Evolutionary conservation across 2,888 invertebrate genomes (phyloP).

Genomic region (Nemurella pictetii): DNA sequence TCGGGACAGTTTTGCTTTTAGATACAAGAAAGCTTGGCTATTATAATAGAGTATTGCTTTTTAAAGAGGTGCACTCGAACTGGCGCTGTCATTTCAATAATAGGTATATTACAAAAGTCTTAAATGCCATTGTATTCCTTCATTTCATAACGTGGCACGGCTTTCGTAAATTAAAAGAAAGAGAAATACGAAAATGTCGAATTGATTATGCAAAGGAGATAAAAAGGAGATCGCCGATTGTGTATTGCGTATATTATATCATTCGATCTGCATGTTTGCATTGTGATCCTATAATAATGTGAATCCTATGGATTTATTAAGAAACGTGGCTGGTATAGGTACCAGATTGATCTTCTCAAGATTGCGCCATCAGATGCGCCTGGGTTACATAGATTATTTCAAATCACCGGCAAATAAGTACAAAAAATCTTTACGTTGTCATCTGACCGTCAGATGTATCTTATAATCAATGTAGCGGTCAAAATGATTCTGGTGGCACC

Average conservation of each 20-base stretch:
- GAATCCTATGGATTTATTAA: not conserved
- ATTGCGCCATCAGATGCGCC: not conserved
- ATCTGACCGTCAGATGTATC: no score
- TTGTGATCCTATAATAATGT: not conserved
- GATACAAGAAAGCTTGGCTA: not conserved
- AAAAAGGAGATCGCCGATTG: not conserved
- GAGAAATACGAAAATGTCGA: not conserved
- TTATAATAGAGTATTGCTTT: not conserved
- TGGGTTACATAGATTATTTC: no score
- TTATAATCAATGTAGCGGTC: constrained; percentile 8
- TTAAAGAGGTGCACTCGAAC: not conserved
- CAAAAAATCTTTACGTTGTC: no score
- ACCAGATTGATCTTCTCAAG: not conserved
- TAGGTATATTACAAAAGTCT: not conserved
- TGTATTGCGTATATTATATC: not conserved
- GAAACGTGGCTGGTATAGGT: not conserved
- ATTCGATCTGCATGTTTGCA: not conserved
- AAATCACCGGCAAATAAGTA: no score
- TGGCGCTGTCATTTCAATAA: not conserved
- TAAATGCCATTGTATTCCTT: not conserved
- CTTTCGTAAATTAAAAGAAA: not conserved
- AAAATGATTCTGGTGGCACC: not conserved
- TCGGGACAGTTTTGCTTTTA: not conserved
- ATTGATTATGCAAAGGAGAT: not conserved
- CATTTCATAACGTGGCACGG: not conserved